Percentiles rank a stretch among this genome's conserved stretches.
These are phyloP conservation scores for Martes martes DNA, from an alignment of 2,113 vertebrate genomes.

Conservation along the genomic window DNA sequence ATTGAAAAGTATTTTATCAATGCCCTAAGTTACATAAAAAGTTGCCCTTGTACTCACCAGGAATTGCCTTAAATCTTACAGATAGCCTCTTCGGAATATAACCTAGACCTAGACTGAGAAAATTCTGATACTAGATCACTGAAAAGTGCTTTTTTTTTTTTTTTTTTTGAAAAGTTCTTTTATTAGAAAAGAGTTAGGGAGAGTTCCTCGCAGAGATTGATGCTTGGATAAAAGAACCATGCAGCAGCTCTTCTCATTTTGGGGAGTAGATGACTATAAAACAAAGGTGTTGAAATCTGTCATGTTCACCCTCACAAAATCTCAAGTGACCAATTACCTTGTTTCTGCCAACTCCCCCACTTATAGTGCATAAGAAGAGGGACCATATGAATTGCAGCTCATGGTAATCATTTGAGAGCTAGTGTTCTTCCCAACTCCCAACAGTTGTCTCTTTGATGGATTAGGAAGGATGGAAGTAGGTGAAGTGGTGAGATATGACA, in stretches of 20 bases:
- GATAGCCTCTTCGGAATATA: not conserved
- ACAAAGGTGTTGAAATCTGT: not conserved
- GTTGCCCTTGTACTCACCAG: not conserved
- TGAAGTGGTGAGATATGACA: not conserved
- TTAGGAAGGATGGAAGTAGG: not conserved
- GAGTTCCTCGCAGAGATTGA: not conserved
- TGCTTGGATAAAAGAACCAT: not conserved
- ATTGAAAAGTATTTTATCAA: conserved; percentile 4
- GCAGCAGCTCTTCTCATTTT: not conserved
- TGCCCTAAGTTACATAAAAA: not conserved
- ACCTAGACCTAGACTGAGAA: not conserved
- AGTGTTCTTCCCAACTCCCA: not conserved
- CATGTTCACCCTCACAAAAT: not conserved
- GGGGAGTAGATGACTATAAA: not conserved
- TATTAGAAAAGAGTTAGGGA: not conserved
- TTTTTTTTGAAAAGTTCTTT: not conserved
- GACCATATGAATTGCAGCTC: not conserved
- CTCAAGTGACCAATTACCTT: not conserved
- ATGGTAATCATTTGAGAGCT: not conserved
- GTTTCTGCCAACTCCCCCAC: not conserved
- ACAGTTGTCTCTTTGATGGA: not conserved
- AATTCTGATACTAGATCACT: not conserved
- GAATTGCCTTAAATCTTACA: not conserved
- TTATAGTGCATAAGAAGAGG: not conserved
- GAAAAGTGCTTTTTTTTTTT: not conserved